A percentile compares a stretch with the other conserved stretches of the same genome.
Evolutionary conservation across 2,797 vertebrate species (phyloP).

Genomic region (Chloroceryle amazona): DNA sequence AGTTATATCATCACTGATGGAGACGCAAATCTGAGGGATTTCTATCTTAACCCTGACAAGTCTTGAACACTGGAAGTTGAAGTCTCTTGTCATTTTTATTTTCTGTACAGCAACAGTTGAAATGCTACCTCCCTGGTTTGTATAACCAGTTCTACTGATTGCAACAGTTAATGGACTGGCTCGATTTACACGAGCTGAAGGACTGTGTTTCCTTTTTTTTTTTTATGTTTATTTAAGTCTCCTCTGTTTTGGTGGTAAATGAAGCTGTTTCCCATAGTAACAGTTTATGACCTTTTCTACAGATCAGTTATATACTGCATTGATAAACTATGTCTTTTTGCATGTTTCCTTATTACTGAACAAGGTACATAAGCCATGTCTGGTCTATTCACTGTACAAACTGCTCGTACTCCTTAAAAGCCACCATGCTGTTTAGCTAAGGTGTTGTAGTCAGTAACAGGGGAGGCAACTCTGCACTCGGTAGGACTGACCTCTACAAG

Average conservation of each 20-base stretch:
- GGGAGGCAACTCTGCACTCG: not conserved
- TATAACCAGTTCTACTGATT: constrained; percentile 42
- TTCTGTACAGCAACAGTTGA: constrained; percentile 18
- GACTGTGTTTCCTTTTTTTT: not conserved
- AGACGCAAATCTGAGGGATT: constrained; percentile 33
- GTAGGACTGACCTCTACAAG: not conserved
- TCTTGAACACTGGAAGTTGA: not conserved
- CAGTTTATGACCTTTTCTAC: constrained; percentile 1
- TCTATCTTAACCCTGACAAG: not conserved
- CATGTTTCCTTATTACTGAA: not conserved
- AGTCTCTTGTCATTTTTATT: constrained; percentile 45
- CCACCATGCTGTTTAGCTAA: not conserved
- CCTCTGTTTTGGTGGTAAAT: not conserved
- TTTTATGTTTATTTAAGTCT: not conserved
- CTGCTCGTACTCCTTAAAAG: not conserved
- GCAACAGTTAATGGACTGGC: constrained; percentile 30
- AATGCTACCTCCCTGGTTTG: not conserved
- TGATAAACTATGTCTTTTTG: not conserved
- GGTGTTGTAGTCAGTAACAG: not conserved
- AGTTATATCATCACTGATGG: not conserved
- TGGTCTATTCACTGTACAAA: not conserved
- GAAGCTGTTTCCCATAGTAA: not conserved
- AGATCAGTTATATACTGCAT: not conserved
- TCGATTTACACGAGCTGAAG: constrained; percentile 26
- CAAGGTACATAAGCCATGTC: not conserved